Percentiles rank a stretch among this genome's conserved stretches.
Conservation (phyloP, 2,888 invertebrate species). For the Plagodis dolabraria region DNA sequence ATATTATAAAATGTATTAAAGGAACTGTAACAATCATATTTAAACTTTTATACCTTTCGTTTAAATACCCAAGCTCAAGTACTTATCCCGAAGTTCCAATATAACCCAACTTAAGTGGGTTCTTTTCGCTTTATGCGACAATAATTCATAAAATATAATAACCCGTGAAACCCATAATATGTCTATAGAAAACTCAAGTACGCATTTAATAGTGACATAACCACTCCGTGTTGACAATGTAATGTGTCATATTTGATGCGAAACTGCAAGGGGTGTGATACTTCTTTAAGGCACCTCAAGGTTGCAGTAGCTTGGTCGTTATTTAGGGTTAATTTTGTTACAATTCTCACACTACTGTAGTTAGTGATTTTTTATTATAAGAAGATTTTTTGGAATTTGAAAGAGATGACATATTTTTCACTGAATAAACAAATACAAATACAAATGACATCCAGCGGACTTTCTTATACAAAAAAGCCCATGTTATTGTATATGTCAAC, state of each 20-base stretch:
- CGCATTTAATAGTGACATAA: slow-evolving; percentile 53
- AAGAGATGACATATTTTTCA: too few relatives aligned
- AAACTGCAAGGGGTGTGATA: slow-evolving; percentile 32
- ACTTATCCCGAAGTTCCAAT: slow-evolving; percentile 15
- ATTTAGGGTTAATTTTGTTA: slow-evolving; percentile 1
- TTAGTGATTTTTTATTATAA: too few relatives aligned
- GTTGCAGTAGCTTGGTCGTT: neutral
- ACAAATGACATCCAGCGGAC: too few relatives aligned
- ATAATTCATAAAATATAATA: slow-evolving; percentile 36
- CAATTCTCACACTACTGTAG: slow-evolving; percentile 18
- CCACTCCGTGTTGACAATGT: slow-evolving; percentile 69
- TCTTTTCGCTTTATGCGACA: slow-evolving; percentile 16
- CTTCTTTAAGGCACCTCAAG: slow-evolving; percentile 10
- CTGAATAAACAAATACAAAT: too few relatives aligned
- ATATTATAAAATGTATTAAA: too few relatives aligned
- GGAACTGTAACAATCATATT: too few relatives aligned
- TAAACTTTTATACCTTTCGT: neutral
- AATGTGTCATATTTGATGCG: slow-evolving; percentile 65
- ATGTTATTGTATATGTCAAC: too few relatives aligned
- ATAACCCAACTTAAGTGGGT: slow-evolving; percentile 18
- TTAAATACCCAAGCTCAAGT: slow-evolving; percentile 5
- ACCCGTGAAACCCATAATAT: slow-evolving; percentile 34
- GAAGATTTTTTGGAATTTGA: too few relatives aligned
- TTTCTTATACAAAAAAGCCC: too few relatives aligned
- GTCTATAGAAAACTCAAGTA: slow-evolving; percentile 54